phyloP scores from a whole-genome alignment of 2,888 invertebrate species.

The Leptura quadrifasciata region DNA sequence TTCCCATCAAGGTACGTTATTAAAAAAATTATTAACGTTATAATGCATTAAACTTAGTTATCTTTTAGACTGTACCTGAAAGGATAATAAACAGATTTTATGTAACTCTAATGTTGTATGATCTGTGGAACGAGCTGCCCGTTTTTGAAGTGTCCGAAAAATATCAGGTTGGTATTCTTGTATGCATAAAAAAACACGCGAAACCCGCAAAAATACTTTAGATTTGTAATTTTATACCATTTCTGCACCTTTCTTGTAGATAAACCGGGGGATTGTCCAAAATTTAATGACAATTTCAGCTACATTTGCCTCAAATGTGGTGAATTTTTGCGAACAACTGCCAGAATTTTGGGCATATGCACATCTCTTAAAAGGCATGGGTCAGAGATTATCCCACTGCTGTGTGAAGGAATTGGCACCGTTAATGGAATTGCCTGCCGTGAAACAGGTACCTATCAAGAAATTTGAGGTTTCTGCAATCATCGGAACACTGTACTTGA shows the following conservation, averaged over 20 bases:
- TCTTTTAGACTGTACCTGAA: slow-evolving; percentile 77
- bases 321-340: slow-evolving; percentile 87
- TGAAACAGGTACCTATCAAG: slow-evolving; percentile 81
- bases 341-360: slow-evolving; percentile 89
- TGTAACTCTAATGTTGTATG: slow-evolving; percentile 88
- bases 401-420: slow-evolving; percentile 86
- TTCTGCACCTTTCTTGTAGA: slow-evolving; percentile 52
- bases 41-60: background rate
- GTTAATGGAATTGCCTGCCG: slow-evolving; percentile 91
- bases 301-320: slow-evolving; percentile 85
- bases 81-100: slow-evolving; percentile 87
- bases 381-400: slow-evolving; percentile 86
- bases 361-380: slow-evolving; percentile 84
- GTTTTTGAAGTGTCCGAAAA: slow-evolving; percentile 83
- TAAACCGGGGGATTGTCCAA: slow-evolving; percentile 89
- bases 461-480: background rate
- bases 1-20: slow-evolving; percentile 76
- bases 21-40: background rate
- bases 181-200: background rate
- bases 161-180: slow-evolving; percentile 73
- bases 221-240: background rate
- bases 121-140: slow-evolving; percentile 83
- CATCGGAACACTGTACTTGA: too few species aligned
- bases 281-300: slow-evolving; percentile 83
- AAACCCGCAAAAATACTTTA: background rate